Percentiles rank a stretch among this genome's conserved stretches.
Conservation (phyloP, 1,140 invertebrate species). For the Colletes latitarsis region DNA sequence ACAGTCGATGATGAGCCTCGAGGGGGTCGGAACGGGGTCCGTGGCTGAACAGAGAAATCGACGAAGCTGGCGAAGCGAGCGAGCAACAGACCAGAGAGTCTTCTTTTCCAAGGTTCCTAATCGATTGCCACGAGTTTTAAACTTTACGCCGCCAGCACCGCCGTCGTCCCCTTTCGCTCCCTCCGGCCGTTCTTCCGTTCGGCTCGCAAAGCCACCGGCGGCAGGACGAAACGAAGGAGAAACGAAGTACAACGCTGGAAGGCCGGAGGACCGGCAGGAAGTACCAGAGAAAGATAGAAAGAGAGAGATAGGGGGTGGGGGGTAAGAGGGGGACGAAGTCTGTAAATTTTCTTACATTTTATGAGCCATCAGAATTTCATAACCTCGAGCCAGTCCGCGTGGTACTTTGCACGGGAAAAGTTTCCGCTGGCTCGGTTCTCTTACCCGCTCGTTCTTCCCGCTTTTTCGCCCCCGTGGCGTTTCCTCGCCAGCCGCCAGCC, state of each 20-base stretch:
- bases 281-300: slow-evolving; percentile 19
- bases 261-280: slow-evolving; percentile 40
- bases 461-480: slow-evolving; percentile 58
- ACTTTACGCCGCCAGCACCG: slow-evolving; percentile 73
- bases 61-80: slow-evolving; percentile 44
- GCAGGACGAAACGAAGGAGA: slow-evolving; percentile 53
- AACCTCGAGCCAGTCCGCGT: slow-evolving; percentile 82
- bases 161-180: slow-evolving; percentile 46
- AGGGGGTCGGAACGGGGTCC: background rate
- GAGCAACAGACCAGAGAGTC: slow-evolving; percentile 58
- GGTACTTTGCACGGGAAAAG: slow-evolving; percentile 81
- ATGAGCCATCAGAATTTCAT: slow-evolving; percentile 83
- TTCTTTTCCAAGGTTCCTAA: slow-evolving; percentile 75
- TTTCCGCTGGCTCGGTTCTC: slow-evolving; percentile 71
- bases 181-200: slow-evolving; percentile 65
- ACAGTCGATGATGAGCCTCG: background rate
- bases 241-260: slow-evolving; percentile 44
- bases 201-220: slow-evolving; percentile 50
- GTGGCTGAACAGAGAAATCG: slow-evolving; percentile 26
- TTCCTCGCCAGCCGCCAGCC: slow-evolving; percentile 43
- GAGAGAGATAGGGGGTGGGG: slow-evolving; percentile 21
- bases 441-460: slow-evolving; percentile 52
- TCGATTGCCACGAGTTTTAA: slow-evolving; percentile 80
- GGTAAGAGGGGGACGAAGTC: slow-evolving; percentile 71
- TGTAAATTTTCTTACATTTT: slow-evolving; percentile 83